A percentile compares a stretch with the other conserved stretches of the same genome.
phyloP scores from a whole-genome alignment of 30 jellyfish, hydroid and myxozoan genomes.

The Rhopilema esculentum region DNA sequence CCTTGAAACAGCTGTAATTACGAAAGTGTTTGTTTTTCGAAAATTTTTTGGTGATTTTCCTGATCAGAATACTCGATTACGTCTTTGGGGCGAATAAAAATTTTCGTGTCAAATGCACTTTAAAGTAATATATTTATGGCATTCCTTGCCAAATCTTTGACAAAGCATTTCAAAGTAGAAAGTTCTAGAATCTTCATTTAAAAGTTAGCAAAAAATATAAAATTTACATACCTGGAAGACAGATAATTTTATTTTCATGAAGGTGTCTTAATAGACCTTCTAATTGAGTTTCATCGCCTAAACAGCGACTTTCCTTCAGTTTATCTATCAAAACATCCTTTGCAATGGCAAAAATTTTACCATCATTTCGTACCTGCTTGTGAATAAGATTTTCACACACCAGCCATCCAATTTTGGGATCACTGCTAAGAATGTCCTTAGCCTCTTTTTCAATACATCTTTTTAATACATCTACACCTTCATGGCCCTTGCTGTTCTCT shows the following conservation, averaged over 20 bases:
- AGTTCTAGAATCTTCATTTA: too few species aligned
- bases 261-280: constrained; percentile 21
- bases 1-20: too few species aligned
- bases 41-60: too few species aligned
- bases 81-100: too few species aligned
- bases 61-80: too few species aligned
- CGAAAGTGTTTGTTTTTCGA: too few species aligned
- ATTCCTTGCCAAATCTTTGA: too few species aligned
- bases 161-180: too few species aligned
- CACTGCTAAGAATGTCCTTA: not conserved
- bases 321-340: constrained; percentile 4
- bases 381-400: constrained; percentile 37
- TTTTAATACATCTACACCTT: not conserved
- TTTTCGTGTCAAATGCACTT: too few species aligned
- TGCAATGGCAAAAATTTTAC: not conserved
- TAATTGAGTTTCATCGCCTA: constrained; percentile 4
- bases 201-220: not conserved
- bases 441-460: not conserved
- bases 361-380: not conserved
- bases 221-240: constrained; percentile 57
- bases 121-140: too few species aligned
- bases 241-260: constrained; percentile 31
- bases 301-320: constrained; percentile 1
- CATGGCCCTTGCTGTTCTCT: constrained; percentile 55
- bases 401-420: constrained; percentile 10